Evolutionary conservation across 2,888 invertebrate genomes (phyloP), one percentile per base, ranked within the genome.

Genomic region (Folsomia candida): DNA sequence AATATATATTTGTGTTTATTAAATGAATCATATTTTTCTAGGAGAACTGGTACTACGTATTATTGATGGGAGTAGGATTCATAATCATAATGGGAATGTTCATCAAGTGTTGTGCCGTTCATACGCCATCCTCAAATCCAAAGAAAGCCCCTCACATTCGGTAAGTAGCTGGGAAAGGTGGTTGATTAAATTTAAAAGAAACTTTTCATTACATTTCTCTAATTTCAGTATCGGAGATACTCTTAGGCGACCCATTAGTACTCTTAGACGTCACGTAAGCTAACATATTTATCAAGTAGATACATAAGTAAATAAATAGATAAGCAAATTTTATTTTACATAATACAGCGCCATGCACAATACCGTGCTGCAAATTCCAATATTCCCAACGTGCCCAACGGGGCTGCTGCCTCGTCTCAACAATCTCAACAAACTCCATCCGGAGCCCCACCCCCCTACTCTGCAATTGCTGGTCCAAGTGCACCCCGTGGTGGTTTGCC

Each of bases 71-170:
- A 63, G 91, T 99, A 68, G 91, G 89, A 70, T 91, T 98, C 82
- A 89, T 98, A 68, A 90, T 97, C 80, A 89, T 96, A 81, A 97
- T 99, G 97, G 97, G 95, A 68, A 87, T 95, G 70, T 99, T 99
- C 84, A 97, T 99, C 82, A 98, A 99, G 84, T 97, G 98, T 84
- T 99, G 98, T 84, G 99, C 99, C 29, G 99, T 99, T 67, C 98
- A 99, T 85, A 99, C 99, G 68, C 99, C 99, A 27, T 96, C 96
- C 70, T 96, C 94, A 75, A 99, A 99, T 87, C 99, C 99, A 4
- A 97, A 97, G 84, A 93, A 96, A 81, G 91, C 95, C 68, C 95
- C 97, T 0, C 97, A 97, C 11, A 89, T 96, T 79, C 90, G 96
- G 20, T 47, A 47, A n/a, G n/a, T n/a, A n/a, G n/a, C n/a, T n/a